Evolutionary conservation across 2,113 vertebrate genomes (phyloP), one percentile per base, ranked within the genome.

Genomic region (Haemorhous mexicanus): DNA sequence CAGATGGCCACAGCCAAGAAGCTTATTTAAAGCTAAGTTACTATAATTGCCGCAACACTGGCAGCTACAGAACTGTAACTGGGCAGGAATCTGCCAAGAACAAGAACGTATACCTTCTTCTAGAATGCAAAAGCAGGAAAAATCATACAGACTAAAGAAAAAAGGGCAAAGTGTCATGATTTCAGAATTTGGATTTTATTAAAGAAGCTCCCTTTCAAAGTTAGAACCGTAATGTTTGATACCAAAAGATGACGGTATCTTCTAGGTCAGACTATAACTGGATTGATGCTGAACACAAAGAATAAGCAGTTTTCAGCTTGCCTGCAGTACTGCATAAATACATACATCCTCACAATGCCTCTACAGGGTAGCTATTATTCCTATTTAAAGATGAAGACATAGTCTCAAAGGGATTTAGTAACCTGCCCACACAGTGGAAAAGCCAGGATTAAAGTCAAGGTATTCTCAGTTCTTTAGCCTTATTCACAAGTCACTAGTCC

Each of bases 1-100:
- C 98, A 98, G 98, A 98, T 98, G 98, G 98, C 94, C 90, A 27
- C 44, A 94, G 39, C 58, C 70, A 21, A 95, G 93, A 50, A 90
- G 97, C 93, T 97, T 96, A 97, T 72, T 93, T 89, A 96, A 93
- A 94, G 84, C 88, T 87, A 87, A 85, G 43, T 61, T 84, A 86
- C 41, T 18, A 69, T 87, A 94, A 89, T 86, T 28, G 10, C 77
- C 26, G 35, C 68, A 68, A 89, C 83, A 76, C 46, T n/a, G 74
- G 62, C 9, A 16, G 91, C 55, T 58, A 33, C 37, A 55, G 61
- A 79, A 61, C 32, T 0, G 0, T 14, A 67, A 64, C 50, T 33
- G 21, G 44, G 64, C 44, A 95, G n/a, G 23, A 62, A 35, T 33
- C 41, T 68, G 58, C 37, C 53, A 76, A 30, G 21, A 87, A 32